phyloP scores from a whole-genome alignment of 2,113 vertebrate genomes.

The Chlamydotis undulata region DNA sequence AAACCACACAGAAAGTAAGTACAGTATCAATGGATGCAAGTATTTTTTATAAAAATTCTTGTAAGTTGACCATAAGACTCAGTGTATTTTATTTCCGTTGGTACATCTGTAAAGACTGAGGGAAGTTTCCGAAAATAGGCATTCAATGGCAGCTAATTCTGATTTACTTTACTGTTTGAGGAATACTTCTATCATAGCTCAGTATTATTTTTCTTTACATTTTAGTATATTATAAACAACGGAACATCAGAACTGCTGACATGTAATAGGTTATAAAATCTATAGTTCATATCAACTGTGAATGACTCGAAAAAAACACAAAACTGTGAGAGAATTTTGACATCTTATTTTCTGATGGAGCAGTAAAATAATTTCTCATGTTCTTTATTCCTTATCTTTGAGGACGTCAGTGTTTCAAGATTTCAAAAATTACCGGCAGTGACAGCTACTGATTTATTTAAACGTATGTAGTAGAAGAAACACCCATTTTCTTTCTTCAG shows the following conservation, averaged over 20 bases:
- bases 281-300: background rate
- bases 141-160: conserved; percentile 42
- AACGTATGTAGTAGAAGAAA: background rate
- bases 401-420: background rate
- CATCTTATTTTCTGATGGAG: background rate
- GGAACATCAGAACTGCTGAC: background rate
- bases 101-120: background rate
- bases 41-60: background rate
- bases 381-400: background rate
- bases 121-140: background rate
- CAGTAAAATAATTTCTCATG: background rate
- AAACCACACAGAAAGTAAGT: background rate
- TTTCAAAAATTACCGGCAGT: background rate
- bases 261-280: conserved; percentile 29
- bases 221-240: conserved; percentile 50
- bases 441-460: background rate
- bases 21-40: background rate
- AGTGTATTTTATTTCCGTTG: background rate
- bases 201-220: conserved; percentile 55
- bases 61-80: background rate
- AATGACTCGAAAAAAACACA: background rate
- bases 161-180: conserved; percentile 30
- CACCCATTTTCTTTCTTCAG: background rate
- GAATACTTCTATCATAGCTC: background rate
- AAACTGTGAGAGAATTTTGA: background rate